Evolutionary conservation across 1,140 invertebrate genomes (phyloP).

Genomic region (Drosophila athabasca): DNA sequence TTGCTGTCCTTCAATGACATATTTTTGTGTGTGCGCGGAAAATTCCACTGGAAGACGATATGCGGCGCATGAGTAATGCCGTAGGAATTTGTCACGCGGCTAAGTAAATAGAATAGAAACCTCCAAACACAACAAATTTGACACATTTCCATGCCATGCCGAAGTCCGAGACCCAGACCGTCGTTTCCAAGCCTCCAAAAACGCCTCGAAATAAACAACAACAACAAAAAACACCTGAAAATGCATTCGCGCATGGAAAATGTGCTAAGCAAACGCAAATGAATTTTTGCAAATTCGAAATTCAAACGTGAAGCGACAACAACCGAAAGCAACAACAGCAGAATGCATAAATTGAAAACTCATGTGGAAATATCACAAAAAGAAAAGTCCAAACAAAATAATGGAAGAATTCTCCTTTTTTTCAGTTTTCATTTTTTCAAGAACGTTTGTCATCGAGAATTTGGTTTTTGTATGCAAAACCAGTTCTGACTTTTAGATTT

Average conservation of each 20-base stretch:
- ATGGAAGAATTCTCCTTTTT: slow-evolving; percentile 45
- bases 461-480: slow-evolving; percentile 49
- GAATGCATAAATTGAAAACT: slow-evolving; percentile 53
- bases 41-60: slow-evolving; percentile 15
- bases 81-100: slow-evolving; percentile 49
- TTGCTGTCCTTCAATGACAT: slow-evolving; percentile 48
- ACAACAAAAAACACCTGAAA: slow-evolving; percentile 40
- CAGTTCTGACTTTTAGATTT: slow-evolving; percentile 49
- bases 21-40: slow-evolving; percentile 61
- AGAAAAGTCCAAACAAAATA: slow-evolving; percentile 18
- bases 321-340: slow-evolving; percentile 14
- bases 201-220: slow-evolving; percentile 17
- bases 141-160: slow-evolving; percentile 48
- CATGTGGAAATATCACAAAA: slow-evolving; percentile 38
- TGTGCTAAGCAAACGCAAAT: slow-evolving; percentile 77
- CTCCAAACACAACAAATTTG: slow-evolving; percentile 45
- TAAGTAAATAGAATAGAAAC: slow-evolving; percentile 45
- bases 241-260: slow-evolving; percentile 65
- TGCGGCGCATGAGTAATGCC: slow-evolving; percentile 55
- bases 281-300: slow-evolving; percentile 71
- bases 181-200: slow-evolving; percentile 26
- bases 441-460: slow-evolving; percentile 41
- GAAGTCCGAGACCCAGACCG: too few relatives aligned
- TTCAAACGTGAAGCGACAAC: slow-evolving; percentile 68
- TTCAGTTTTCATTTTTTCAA: neutral